Evolutionary conservation across 2,797 vertebrate genomes (phyloP).

Genomic region (Acanthiza pusilla): DNA sequence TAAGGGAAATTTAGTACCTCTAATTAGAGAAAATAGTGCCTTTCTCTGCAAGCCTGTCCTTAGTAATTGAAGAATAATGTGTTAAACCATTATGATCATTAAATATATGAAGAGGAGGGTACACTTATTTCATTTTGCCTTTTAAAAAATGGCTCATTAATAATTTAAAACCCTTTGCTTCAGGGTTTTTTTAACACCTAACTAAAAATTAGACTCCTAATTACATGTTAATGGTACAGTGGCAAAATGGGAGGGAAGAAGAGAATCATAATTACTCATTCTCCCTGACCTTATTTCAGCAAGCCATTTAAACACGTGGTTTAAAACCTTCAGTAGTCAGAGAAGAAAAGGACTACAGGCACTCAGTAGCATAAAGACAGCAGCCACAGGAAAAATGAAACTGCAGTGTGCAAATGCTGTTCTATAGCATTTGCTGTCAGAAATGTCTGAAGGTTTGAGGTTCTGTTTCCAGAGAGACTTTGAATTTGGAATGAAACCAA

Average conservation of each 20-base stretch:
- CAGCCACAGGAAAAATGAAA: not conserved
- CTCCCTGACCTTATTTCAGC: slow-evolving; percentile 30
- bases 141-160: slow-evolving; percentile 35
- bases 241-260: slow-evolving; percentile 28
- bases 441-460: not conserved
- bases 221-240: slow-evolving; percentile 46
- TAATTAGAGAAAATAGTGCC: slow-evolving; percentile 28
- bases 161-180: slow-evolving; percentile 38
- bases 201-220: slow-evolving; percentile 47
- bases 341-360: not conserved
- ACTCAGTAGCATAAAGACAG: not conserved
- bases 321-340: not conserved
- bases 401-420: not conserved
- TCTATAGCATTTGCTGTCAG: not conserved
- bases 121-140: slow-evolving; percentile 22
- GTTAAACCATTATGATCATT: slow-evolving; percentile 26
- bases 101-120: slow-evolving; percentile 24
- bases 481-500: not conserved
- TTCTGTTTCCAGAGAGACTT: not conserved
- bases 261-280: slow-evolving; percentile 6
- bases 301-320: not conserved
- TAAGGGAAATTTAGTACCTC: slow-evolving; percentile 15
- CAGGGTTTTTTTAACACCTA: slow-evolving; percentile 37
- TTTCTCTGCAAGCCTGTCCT: slow-evolving; percentile 33
- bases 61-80: slow-evolving; percentile 42